These are phyloP conservation scores for Rhingia campestris DNA, from an alignment of 2,888 invertebrate genomes.

Conservation along the genomic window DNA sequence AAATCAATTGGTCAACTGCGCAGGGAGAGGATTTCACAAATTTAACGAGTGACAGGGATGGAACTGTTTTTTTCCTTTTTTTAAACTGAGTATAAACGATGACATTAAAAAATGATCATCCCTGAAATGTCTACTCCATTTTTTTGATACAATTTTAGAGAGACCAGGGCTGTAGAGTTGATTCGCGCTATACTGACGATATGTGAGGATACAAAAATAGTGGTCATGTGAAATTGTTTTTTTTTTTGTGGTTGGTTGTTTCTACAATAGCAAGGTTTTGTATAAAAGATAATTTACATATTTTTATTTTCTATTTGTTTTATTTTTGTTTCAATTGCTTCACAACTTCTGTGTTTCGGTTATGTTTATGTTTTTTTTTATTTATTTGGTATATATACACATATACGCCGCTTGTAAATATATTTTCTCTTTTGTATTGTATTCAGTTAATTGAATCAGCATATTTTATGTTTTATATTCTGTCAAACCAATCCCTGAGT, in stretches of 20 bases:
- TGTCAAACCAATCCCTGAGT: slow-evolving; percentile 71
- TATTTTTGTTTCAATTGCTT: slow-evolving; percentile 53
- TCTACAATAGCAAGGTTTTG: slow-evolving; percentile 46
- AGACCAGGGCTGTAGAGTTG: too few relatives aligned
- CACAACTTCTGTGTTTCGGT: slow-evolving; percentile 28
- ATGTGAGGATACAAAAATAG: slow-evolving; percentile 32
- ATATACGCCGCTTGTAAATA: slow-evolving; percentile 62
- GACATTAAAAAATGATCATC: too few relatives aligned
- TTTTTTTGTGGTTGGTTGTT: background rate
- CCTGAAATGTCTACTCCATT: too few relatives aligned
- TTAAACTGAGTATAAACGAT: too few relatives aligned
- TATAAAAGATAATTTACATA: slow-evolving; percentile 53
- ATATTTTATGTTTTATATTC: slow-evolving; percentile 21
- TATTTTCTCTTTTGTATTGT: slow-evolving; percentile 42
- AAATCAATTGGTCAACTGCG: too few relatives aligned
- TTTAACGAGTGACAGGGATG: too few relatives aligned
- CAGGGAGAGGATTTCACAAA: too few relatives aligned
- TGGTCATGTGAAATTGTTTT: slow-evolving; percentile 2
- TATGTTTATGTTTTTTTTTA: slow-evolving; percentile 13
- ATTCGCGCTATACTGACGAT: slow-evolving; percentile 46
- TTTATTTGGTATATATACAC: slow-evolving; percentile 29
- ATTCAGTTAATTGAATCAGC: slow-evolving; percentile 50
- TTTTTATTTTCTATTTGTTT: slow-evolving; percentile 21
- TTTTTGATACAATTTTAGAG: too few relatives aligned
- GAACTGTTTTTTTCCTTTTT: too few relatives aligned